phyloP scores from a whole-genome alignment of 2,888 invertebrate species.

The Cephus runcator region DNA sequence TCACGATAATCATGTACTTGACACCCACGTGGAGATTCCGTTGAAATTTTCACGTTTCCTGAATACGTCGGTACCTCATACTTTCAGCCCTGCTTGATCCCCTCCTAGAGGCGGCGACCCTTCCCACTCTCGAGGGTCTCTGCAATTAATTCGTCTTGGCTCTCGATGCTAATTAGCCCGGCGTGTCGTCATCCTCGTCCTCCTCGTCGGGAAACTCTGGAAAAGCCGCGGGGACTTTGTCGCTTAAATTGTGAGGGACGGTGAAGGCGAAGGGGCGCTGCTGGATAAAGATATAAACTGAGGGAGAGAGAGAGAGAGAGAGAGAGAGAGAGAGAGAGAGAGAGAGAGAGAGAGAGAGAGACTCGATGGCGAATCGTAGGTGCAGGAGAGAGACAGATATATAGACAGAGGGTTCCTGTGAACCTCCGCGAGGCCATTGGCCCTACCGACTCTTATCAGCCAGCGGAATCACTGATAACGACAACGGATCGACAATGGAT shows the following conservation, averaged over 20 bases:
- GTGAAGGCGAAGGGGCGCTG: background rate
- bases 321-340: background rate
- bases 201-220: background rate
- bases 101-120: background rate
- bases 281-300: background rate
- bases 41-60: background rate
- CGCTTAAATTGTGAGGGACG: background rate
- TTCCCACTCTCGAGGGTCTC: background rate
- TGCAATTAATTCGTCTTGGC: slow-evolving; percentile 43
- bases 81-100: background rate
- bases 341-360: background rate
- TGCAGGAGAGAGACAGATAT: too few species aligned
- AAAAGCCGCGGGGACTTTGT: background rate
- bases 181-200: slow-evolving; percentile 3
- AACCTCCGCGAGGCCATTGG: background rate
- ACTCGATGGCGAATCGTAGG: too few species aligned
- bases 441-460: background rate
- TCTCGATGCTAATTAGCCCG: slow-evolving; percentile 46
- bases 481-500: background rate
- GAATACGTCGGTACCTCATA: background rate
- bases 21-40: background rate
- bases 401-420: background rate
- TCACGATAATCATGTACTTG: background rate
- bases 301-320: background rate
- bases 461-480: background rate